Conservation (phyloP, 1,140 invertebrate species). For the Drosophila azteca region DNA sequence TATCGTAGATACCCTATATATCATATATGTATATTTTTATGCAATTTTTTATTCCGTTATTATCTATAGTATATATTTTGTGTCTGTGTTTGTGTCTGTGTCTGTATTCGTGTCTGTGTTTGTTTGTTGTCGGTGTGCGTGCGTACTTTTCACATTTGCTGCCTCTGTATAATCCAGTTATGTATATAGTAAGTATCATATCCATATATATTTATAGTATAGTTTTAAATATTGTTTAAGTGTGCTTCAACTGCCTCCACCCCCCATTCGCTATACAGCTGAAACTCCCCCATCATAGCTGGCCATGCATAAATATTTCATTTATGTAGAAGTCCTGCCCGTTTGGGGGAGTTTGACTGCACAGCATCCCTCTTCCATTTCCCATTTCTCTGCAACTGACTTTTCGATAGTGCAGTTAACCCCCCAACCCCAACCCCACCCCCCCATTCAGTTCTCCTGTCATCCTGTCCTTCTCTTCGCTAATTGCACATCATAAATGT, state of each 20-base stretch:
- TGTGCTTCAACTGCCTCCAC: conserved; percentile 8
- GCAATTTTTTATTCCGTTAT: conserved; percentile 45
- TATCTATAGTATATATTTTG: conserved; percentile 41
- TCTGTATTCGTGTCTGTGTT: conserved; percentile 27
- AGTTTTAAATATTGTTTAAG: conserved; percentile 39
- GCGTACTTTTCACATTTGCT: conserved; percentile 23
- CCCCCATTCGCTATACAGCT: too few relatives aligned
- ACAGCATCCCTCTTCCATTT: conserved; percentile 13
- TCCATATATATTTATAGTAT: conserved; percentile 19
- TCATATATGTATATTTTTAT: conserved; percentile 25
- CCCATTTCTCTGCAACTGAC: conserved; percentile 7
- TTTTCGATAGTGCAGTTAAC: conserved; percentile 17
- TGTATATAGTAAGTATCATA: conserved; percentile 24
- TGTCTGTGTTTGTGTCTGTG: conserved; percentile 8
- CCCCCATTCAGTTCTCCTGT: neutral
- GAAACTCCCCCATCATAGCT: too few relatives aligned
- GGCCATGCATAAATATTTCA: neutral
- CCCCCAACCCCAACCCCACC: neutral
- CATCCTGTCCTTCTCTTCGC: conserved; percentile 5
- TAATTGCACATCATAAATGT: conserved; percentile 64
- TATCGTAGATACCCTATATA: conserved; percentile 26
- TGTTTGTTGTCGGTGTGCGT: conserved; percentile 21
- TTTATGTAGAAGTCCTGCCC: too few relatives aligned
- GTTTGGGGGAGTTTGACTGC: conserved; percentile 1
- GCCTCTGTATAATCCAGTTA: conserved; percentile 29